Percentiles rank a stretch among this genome's conserved stretches.
phyloP scores from a whole-genome alignment of 1,140 invertebrate species.

The Brachionus asplanchnoidis region DNA sequence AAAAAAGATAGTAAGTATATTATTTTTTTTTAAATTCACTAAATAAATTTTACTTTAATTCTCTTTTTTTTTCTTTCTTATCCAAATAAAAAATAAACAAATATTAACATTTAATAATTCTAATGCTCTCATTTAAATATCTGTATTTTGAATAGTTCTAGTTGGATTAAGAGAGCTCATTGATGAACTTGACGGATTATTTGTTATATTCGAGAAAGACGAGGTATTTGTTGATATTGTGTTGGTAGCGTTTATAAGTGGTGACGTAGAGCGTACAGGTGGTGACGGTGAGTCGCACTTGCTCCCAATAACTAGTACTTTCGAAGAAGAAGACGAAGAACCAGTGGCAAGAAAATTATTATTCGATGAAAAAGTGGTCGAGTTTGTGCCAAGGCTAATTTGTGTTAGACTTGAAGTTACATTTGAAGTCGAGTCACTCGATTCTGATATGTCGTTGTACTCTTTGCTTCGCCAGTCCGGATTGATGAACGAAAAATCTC shows the following conservation, averaged over 20 bases:
- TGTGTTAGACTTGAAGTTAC: background rate
- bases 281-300: background rate
- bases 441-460: background rate
- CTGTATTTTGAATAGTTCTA: conserved; percentile 29
- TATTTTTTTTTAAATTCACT: background rate
- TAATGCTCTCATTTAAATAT: background rate
- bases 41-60: background rate
- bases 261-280: background rate
- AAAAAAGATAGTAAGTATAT: background rate
- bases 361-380: background rate
- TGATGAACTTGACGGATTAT: conserved; percentile 19
- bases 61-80: background rate
- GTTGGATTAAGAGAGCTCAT: background rate
- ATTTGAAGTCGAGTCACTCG: background rate
- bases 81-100: background rate
- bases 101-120: background rate
- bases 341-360: background rate
- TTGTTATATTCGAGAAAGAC: background rate
- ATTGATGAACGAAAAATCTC: conserved; percentile 93
- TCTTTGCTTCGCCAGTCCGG: conserved; percentile 65
- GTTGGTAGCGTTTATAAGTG: background rate
- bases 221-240: conserved; percentile 23
- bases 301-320: background rate
- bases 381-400: background rate
- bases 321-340: background rate